Evolutionary conservation across 2,113 vertebrate genomes (phyloP), one percentile per base, ranked within the genome.

Genomic region (Sebastes schlegelii): DNA sequence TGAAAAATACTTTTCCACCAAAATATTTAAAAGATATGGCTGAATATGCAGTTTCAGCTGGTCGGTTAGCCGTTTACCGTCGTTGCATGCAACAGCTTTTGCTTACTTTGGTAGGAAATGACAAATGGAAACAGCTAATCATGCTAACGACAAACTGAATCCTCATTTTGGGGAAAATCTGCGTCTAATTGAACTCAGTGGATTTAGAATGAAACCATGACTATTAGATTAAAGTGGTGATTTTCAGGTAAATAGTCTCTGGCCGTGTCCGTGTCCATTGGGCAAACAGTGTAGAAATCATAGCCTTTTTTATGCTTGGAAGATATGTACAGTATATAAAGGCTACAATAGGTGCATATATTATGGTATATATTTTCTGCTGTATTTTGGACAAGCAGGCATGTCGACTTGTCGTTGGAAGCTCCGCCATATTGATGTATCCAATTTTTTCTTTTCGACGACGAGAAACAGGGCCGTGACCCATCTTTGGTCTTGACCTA

Each of bases 401-500:
- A 12, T 57, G 8, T n/a, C 5, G 9, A 26, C 43, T 34, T n/a
- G 45, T 42, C 14, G 1, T 6, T 19, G 14, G 4, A 14, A 6
- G 4, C 17, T 5, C 17, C 43, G 3, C 26, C 7, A 14, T 9
- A 26, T 51, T 34, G 14, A 48, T 21, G 6, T 1, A 61, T 46
- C 45, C 6, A 4, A 11, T 43, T 26, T 55, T 54, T 73, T 34
- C 34, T 49, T 43, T 34, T 7, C 0, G 10, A 63, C 57, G 9
- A 6, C 17, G 19, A 51, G 42, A 74, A 79, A 68, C n/a, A 2
- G 23, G 55, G 14, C n/a, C 1, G 8, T 49, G 63, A 57, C 68
- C 55, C 49, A 19, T 85, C 62, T 77, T 26, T 67, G 21, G 75
- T 80, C 48, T 42, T 72, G 82, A 84, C 80, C 62, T 67, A 17